A percentile compares a stretch with the other conserved stretches of the same genome.
Evolutionary conservation across 2,888 invertebrate species (phyloP).

Genomic region (Bombylius major): DNA sequence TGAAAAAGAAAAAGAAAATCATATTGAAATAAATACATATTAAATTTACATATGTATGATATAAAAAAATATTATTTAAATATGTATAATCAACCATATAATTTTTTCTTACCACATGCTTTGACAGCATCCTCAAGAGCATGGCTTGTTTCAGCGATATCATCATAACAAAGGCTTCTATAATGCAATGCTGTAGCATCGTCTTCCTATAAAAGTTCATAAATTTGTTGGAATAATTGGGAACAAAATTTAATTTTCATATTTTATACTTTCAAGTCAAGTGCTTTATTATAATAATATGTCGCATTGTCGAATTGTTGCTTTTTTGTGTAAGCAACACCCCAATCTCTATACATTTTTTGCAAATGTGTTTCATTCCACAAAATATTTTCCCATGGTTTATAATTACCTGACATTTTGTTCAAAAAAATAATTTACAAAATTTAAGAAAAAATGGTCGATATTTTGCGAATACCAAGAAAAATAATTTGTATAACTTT

Average conservation of each 20-base stretch:
- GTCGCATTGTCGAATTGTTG: slow-evolving; percentile 7
- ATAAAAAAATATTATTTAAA: not conserved
- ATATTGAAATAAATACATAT: not conserved
- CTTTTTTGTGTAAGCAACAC: slow-evolving; percentile 2
- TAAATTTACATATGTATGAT: not conserved
- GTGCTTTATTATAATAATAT: slow-evolving; percentile 5
- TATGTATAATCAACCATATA: too few species aligned
- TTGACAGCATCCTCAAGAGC: slow-evolving; percentile 5
- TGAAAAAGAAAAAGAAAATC: not conserved
- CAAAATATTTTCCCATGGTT: slow-evolving; percentile 6
- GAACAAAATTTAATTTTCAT: too few species aligned
- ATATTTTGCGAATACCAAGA: too few species aligned
- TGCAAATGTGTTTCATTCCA: slow-evolving; percentile 8
- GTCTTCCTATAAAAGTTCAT: not conserved
- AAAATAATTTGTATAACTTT: too few species aligned
- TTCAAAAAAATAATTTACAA: too few species aligned
- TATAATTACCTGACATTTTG: not conserved
- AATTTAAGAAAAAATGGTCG: too few species aligned
- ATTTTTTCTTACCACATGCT: not conserved
- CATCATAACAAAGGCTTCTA: slow-evolving; percentile 6
- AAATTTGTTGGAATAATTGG: too few species aligned
- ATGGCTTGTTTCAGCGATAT: slow-evolving; percentile 1
- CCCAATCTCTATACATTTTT: slow-evolving; percentile 10
- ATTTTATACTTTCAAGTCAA: slow-evolving; percentile 6
- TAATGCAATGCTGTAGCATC: slow-evolving; percentile 3